phyloP scores from a whole-genome alignment of 2,888 invertebrate genomes.

The Stenotaenia linearis region DNA sequence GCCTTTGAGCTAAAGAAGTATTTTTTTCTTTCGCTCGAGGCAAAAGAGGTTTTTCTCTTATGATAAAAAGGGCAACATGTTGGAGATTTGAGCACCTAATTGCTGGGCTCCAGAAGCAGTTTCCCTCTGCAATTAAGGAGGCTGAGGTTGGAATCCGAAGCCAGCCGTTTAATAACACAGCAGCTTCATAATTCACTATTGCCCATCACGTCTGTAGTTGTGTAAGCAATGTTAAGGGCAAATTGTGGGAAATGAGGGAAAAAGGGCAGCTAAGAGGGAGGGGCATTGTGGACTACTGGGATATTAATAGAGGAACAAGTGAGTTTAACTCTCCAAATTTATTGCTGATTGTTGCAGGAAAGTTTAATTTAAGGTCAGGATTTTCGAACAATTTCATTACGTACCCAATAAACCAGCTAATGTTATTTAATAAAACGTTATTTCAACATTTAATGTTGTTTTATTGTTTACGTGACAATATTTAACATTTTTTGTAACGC shows the following conservation, averaged over 20 bases:
- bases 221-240: not conserved
- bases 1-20: not conserved
- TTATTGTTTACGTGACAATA: too few species aligned
- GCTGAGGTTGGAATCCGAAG: constrained; percentile 15
- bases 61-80: constrained; percentile 15
- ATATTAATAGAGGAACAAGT: not conserved
- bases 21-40: not conserved
- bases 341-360: not conserved
- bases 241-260: constrained; percentile 13
- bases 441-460: too few species aligned
- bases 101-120: constrained; percentile 11
- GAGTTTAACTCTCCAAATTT: not conserved
- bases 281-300: not conserved
- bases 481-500: too few species aligned
- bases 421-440: not conserved
- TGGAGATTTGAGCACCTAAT: constrained; percentile 19
- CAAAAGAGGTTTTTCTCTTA: not conserved
- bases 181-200: constrained; percentile 7
- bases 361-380: not conserved
- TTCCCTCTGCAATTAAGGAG: constrained; percentile 13
- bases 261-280: not conserved
- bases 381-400: too few species aligned
- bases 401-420: too few species aligned
- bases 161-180: constrained; percentile 7
- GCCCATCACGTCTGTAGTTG: not conserved